Evolutionary conservation across 2,113 vertebrate species (phyloP).

Genomic region (Ochotona curzoniae): DNA sequence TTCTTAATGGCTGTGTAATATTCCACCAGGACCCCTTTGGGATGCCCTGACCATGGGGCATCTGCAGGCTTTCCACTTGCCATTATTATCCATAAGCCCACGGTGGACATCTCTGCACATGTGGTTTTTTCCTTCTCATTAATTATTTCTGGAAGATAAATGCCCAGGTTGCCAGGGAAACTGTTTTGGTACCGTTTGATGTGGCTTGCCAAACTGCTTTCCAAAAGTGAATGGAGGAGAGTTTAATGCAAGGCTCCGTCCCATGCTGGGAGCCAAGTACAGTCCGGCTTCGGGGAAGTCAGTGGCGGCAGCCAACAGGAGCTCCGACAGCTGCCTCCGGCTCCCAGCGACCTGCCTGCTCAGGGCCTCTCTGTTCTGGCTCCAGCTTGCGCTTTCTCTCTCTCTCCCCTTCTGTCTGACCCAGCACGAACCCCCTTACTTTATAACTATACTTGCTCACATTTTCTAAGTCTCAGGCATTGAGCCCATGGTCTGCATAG

Average conservation of each 20-base stretch:
- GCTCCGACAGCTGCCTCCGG: not conserved
- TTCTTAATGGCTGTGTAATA: conserved; percentile 78
- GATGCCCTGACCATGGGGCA: not conserved
- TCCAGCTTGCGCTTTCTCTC: not conserved
- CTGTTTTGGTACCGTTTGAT: conserved; percentile 66
- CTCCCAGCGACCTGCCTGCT: not conserved
- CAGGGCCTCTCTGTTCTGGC: not conserved
- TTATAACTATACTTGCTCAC: not conserved
- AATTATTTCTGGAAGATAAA: conserved; percentile 76
- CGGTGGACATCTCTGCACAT: conserved; percentile 30
- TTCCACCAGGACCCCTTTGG: conserved; percentile 47
- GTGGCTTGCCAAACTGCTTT: conserved; percentile 68
- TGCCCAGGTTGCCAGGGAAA: conserved; percentile 23
- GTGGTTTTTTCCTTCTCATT: conserved; percentile 71
- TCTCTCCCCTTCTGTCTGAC: not conserved
- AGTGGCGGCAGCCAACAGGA: conserved; percentile 14
- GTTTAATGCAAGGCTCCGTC: conserved; percentile 49
- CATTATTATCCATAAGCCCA: conserved; percentile 51
- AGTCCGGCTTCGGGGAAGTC: conserved; percentile 47
- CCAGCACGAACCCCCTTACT: not conserved
- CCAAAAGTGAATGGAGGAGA: conserved; percentile 63
- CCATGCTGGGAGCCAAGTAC: conserved; percentile 34
- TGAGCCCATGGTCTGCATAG: not conserved
- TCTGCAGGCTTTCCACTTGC: conserved; percentile 12
- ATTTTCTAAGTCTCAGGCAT: not conserved